A percentile compares a stretch with the other conserved stretches of the same genome.
Conservation (phyloP, 2,797 vertebrate species). For the Champsocephalus esox region DNA sequence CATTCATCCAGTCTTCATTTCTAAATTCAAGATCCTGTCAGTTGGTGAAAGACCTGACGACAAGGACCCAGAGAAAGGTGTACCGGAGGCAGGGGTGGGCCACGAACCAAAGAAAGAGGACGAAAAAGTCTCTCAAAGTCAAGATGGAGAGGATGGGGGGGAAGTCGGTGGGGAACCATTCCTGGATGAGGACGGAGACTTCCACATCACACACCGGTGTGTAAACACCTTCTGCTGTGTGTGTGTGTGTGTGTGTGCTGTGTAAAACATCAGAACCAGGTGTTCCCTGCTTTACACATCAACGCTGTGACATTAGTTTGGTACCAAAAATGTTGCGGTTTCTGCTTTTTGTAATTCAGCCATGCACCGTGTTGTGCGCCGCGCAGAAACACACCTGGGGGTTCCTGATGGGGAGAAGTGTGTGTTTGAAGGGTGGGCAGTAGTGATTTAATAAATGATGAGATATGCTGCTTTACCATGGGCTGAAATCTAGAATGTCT, state of each 20-base stretch:
- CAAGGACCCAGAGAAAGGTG: background rate
- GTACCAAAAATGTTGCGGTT: too few species aligned
- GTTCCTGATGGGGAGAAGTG: too few species aligned
- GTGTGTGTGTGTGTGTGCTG: too few species aligned
- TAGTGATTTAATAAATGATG: too few species aligned
- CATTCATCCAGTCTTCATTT: slow-evolving; percentile 88
- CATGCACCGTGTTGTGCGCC: too few species aligned
- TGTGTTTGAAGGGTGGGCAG: too few species aligned
- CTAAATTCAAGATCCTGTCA: slow-evolving; percentile 88
- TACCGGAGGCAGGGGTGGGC: background rate
- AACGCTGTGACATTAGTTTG: too few species aligned
- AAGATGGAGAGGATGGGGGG: slow-evolving; percentile 4
- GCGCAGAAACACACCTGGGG: too few species aligned
- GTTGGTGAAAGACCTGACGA: slow-evolving; percentile 47
- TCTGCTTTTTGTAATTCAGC: background rate
- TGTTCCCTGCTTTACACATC: background rate
- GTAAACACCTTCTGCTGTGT: background rate
- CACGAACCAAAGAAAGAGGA: background rate
- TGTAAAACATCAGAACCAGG: background rate
- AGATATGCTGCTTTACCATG: too few species aligned
- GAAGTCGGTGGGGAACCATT: slow-evolving; percentile 24
- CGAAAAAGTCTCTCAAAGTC: background rate
- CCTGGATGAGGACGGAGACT: slow-evolving; percentile 92
- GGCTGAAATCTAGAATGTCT: too few species aligned
- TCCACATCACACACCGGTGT: slow-evolving; percentile 86